phyloP scores from a whole-genome alignment of 1,140 invertebrate genomes.

The Pachyrhynchus sulphureomaculatus region DNA sequence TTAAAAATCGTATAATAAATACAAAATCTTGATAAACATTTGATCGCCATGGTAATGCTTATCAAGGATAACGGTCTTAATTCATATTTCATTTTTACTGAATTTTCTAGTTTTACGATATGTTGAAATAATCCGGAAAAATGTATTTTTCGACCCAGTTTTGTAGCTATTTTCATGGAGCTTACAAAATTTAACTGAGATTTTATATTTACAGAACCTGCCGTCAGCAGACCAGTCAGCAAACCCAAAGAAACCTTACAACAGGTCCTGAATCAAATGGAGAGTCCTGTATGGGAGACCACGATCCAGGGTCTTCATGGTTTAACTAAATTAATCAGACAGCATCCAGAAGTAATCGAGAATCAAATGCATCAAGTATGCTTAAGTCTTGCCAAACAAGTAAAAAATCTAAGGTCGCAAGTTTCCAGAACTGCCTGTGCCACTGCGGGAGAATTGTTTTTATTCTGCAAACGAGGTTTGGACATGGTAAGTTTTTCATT shows the following conservation, averaged over 20 bases:
- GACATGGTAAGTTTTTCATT: constrained; percentile 68
- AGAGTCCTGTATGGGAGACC: constrained; percentile 80
- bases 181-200: too few species aligned
- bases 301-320: constrained; percentile 66
- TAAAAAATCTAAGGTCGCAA: constrained; percentile 86
- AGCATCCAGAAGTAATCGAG: constrained; percentile 67
- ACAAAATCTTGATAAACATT: too few species aligned
- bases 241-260: constrained; percentile 65
- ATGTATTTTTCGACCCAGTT: too few species aligned
- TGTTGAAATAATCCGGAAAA: too few species aligned
- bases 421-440: constrained; percentile 84
- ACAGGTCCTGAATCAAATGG: constrained; percentile 66
- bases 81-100: too few species aligned
- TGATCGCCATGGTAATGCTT: too few species aligned
- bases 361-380: constrained; percentile 64
- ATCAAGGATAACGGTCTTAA: too few species aligned
- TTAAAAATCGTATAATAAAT: too few species aligned
- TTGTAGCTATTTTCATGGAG: too few species aligned
- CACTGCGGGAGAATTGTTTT: constrained; percentile 76
- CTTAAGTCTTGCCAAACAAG: constrained; percentile 71
- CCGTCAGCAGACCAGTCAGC: constrained; percentile 47
- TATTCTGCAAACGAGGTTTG: constrained; percentile 65
- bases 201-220: background rate
- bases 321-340: constrained; percentile 68
- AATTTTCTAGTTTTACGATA: too few species aligned